Evolutionary conservation across 2,797 vertebrate species (phyloP), one percentile per base, ranked within the genome.

Genomic region (Gadopsis bispinosus): DNA sequence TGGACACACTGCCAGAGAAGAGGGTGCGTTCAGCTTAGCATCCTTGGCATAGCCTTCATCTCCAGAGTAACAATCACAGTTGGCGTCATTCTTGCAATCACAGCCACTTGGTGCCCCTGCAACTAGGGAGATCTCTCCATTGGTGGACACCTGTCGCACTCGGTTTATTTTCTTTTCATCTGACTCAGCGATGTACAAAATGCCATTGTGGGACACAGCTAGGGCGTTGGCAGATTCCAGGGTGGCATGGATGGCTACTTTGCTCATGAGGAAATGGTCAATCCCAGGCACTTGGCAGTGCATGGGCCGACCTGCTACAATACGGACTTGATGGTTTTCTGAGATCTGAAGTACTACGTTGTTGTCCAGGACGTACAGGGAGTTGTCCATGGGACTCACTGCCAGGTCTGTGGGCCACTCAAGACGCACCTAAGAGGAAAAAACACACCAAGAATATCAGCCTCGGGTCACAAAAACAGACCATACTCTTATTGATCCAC

Each of bases 361-460:
- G 83, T 99, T 99, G 95, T 99, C 98, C 19, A 99, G 94, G 47
- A 99, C 97, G 0, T 97, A 99, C 0, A 99, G 95, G 0, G 98
- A 99, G 85, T 99, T 99, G 83, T 99, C 98, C 98, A 99, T 97
- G 0, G 98, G 98, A 86, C 96, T 99, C 83, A 99, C 96, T 0
- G 98, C 96, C 79, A 99, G 95, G 90, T 98, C 98, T 0, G 98
- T 99, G 35, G 98, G 98, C 98, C 98, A 99, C 87, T 99, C 98
- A 3, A 99, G 93, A 77, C 97, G 98, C 63, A 99, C 97, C 98
- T 98, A 73, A 12, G 72, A 81, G 12, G 61, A 69, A 55, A 88
- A 31, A 54, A 87, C 16, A 81, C 19, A 81, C 3, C 17, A 65
- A 41, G 65, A 79, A 83, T 71, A 76, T 83, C 61, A 84, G 73